A percentile compares a stretch with the other conserved stretches of the same genome.
Evolutionary conservation across 2,113 vertebrate species (phyloP).

Genomic region (Vireo altiloquus): DNA sequence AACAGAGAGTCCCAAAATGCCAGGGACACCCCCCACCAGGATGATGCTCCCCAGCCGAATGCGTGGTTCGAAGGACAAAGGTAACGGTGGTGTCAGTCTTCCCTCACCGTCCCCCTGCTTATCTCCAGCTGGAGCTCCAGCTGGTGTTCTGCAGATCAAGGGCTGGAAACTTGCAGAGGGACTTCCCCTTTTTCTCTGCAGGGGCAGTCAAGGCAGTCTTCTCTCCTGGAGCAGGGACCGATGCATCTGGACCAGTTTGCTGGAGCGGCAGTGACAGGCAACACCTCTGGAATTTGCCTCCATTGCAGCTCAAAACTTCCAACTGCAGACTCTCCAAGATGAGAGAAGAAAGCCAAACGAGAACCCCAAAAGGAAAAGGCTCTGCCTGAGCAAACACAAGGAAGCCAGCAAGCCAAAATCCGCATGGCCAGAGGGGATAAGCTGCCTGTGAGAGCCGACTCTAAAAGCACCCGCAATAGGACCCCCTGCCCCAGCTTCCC

Average conservation of each 20-base stretch:
- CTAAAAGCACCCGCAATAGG: rapidly evolving
- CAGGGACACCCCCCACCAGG: rapidly evolving
- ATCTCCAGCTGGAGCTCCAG: neutral
- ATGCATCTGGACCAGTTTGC: neutral
- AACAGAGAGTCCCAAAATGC: neutral
- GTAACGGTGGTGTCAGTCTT: neutral
- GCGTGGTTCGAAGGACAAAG: rapidly evolving
- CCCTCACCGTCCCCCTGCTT: neutral
- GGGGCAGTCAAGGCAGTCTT: neutral
- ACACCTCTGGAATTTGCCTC: neutral
- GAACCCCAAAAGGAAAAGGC: neutral
- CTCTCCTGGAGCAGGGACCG: neutral
- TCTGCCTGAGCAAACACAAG: neutral
- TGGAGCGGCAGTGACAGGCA: rapidly evolving
- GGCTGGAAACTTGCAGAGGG: neutral
- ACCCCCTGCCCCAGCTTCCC: rapidly evolving
- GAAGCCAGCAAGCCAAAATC: neutral
- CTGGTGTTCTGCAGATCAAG: rapidly evolving
- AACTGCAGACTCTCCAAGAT: neutral
- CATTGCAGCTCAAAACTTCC: neutral
- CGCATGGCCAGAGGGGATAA: neutral
- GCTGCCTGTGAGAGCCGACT: neutral
- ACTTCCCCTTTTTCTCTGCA: neutral
- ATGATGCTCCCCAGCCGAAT: rapidly evolving
- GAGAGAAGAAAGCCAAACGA: neutral